Percentiles rank a stretch among this genome's conserved stretches.
These are phyloP conservation scores for Denticeps clupeoides DNA, from an alignment of 2,797 vertebrate genomes.

Conservation along the genomic window DNA sequence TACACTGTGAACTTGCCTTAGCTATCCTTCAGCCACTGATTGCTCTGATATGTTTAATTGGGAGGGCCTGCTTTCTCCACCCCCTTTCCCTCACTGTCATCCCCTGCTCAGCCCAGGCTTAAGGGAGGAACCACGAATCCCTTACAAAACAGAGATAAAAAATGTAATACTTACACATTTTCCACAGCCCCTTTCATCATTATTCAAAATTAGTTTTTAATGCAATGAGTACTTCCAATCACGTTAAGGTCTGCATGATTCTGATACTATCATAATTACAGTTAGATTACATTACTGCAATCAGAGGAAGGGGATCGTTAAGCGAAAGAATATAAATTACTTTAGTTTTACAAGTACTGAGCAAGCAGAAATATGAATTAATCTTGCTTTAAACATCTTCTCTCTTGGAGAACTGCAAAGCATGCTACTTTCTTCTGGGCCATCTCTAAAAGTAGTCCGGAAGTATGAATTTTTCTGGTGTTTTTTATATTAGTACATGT, in stretches of 20 bases:
- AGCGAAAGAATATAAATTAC: constrained; percentile 99
- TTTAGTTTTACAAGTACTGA: constrained; percentile 99
- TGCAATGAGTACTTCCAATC: constrained; percentile 99
- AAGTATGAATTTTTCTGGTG: constrained; percentile 65
- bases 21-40: constrained; percentile 46
- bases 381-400: constrained; percentile 99
- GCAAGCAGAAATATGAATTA: constrained; percentile 99
- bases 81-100: constrained; percentile 38
- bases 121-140: constrained; percentile 35
- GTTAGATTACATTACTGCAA: constrained; percentile 99
- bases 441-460: constrained; percentile 95
- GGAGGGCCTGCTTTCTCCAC: constrained; percentile 41
- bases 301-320: constrained; percentile 99
- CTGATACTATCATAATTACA: constrained; percentile 99
- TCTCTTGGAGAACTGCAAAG: constrained; percentile 91
- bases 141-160: constrained; percentile 84
- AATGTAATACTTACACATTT: constrained; percentile 98
- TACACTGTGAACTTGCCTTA: constrained; percentile 32
- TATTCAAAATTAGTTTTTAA: constrained; percentile 99
- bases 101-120: constrained; percentile 46
- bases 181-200: constrained; percentile 99
- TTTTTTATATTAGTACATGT: constrained; percentile 41
- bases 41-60: constrained; percentile 57
- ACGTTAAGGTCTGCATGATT: constrained; percentile 98
- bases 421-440: constrained; percentile 85